Base-by-base conservation (phyloP, 2,797 vertebrate species). In the Fistularia commersonii region DNA sequence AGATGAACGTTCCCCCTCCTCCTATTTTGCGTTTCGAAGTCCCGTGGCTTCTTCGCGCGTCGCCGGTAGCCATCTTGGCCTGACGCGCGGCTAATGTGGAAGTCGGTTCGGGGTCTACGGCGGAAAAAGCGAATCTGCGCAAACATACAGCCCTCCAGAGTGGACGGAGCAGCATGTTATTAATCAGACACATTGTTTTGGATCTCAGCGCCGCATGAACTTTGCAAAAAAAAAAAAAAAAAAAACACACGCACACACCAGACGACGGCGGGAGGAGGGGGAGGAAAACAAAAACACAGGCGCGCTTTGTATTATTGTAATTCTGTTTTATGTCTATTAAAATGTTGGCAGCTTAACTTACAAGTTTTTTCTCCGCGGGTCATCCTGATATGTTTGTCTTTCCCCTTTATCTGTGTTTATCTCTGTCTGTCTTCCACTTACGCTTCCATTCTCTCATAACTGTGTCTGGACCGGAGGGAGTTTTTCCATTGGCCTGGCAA, bases 401-500 rank as follows among this genome's bases (percentile, higher is more conserved):
- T 62, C 80, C 55, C 63, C 61, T 67, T 70, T 69, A 67, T 82
- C 69, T 64, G 66, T 66, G 68, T 80, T 76, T 72, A 69, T 76
- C 55, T 54, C 45, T 64, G 69, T 78, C 55, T 57, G 48, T 65
- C 66, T 77, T 61, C 61, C 57, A 54, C 62, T 61, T 65, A 55
- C 59, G 61, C 64, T 61, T 74, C 69, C 61, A 52, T 61, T 80
- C 60, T 69, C 60, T 82, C 57, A 58, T 77, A 81, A 76, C 66
- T 70, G 64, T 63, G 59, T 76, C 83, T 90, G 87, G 86, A 87
- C 60, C 56, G 54, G 50, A 63, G 73, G 68, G 55, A 71, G 67
- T 79, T 90, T 90, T 91, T 90, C 88, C 83, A 66, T 77, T 80
- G 73, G 54, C 59, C 75, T 88, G 85, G 86, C 81, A 83, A 68